These are phyloP conservation scores for Festucalex cinctus DNA, from an alignment of 2,113 vertebrate genomes.

Conservation along the genomic window DNA sequence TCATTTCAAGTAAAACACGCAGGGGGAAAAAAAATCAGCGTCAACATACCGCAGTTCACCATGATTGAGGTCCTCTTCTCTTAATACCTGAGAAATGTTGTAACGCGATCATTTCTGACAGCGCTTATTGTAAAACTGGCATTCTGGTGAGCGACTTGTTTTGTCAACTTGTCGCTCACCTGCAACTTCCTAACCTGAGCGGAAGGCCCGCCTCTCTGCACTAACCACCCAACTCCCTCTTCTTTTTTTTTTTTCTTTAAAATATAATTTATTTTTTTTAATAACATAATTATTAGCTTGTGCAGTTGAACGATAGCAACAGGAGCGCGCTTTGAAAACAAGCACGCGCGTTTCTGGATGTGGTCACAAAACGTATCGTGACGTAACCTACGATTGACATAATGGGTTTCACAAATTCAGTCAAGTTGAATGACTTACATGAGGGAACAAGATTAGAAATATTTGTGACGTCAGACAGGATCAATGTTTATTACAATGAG, in stretches of 20 bases:
- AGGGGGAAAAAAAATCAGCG: not conserved
- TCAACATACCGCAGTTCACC: conserved; percentile 56
- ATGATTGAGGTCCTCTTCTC: conserved; percentile 29
- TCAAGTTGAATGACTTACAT: too few relatives aligned
- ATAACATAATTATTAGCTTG: too few relatives aligned
- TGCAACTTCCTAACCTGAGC: conserved; percentile 25
- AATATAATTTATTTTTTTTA: too few relatives aligned
- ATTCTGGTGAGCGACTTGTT: not conserved
- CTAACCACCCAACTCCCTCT: not conserved
- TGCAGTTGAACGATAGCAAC: not conserved
- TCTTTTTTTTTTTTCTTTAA: not conserved
- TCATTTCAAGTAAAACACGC: not conserved
- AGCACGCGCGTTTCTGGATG: not conserved
- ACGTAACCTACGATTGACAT: not conserved
- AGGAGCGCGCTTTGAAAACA: not conserved
- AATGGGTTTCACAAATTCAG: not conserved
- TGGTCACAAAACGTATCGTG: not conserved
- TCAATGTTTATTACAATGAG: conserved; percentile 7
- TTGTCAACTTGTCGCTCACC: conserved; percentile 30
- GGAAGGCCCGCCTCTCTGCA: conserved; percentile 38
- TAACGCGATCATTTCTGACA: conserved; percentile 36
- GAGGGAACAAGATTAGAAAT: too few relatives aligned
- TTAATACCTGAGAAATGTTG: conserved; percentile 17
- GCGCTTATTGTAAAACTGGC: not conserved
- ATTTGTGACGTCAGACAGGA: not conserved